phyloP scores from a whole-genome alignment of 2,888 invertebrate genomes.

The Pheosia gnoma region DNA sequence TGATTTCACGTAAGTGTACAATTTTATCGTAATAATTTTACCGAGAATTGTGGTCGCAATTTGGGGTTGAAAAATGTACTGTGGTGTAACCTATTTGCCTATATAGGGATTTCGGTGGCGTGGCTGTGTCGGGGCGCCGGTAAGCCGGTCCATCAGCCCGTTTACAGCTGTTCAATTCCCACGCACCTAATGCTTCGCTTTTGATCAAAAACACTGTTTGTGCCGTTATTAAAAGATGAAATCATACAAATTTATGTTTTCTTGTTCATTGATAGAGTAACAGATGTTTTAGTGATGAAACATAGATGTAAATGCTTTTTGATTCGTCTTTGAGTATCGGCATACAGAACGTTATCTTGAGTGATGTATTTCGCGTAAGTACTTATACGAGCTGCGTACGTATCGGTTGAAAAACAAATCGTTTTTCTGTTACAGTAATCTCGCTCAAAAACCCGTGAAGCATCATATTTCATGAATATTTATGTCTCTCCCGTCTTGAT shows the following conservation, averaged over 20 bases:
- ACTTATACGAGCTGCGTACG: neutral
- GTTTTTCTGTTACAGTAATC: neutral
- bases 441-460: neutral
- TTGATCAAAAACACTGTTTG: conserved; percentile 14
- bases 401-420: neutral
- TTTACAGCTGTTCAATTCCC: conserved; percentile 51
- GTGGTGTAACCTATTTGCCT: conserved; percentile 74
- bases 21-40: conserved; percentile 38
- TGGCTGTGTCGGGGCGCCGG: conserved; percentile 56
- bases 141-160: conserved; percentile 45
- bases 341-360: neutral
- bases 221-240: conserved; percentile 26
- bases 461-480: conserved; percentile 30
- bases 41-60: conserved; percentile 36
- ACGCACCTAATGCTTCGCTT: conserved; percentile 15
- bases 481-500: conserved; percentile 22
- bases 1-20: conserved; percentile 68
- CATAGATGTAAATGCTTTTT: conserved; percentile 11
- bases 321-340: neutral
- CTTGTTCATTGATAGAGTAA: conserved; percentile 28
- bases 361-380: neutral
- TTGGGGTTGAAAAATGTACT: conserved; percentile 53
- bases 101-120: conserved; percentile 62
- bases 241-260: conserved; percentile 28
- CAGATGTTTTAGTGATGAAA: conserved; percentile 51